Conservation (phyloP, 2,113 vertebrate species). For the Heptranchias perlo region DNA sequence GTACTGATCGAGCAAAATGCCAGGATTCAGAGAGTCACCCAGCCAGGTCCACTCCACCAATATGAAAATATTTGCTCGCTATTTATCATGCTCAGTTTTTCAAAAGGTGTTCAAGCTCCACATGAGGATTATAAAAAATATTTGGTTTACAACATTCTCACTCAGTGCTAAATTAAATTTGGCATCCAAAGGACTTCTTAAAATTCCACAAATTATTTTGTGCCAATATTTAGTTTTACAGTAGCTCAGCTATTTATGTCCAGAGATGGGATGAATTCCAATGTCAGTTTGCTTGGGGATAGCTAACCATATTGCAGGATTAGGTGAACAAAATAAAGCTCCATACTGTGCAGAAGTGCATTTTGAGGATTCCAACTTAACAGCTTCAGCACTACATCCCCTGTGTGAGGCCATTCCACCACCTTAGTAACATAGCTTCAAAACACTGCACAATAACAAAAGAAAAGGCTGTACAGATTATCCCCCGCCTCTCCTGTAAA, state of each 20-base stretch:
- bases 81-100: background rate
- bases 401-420: background rate
- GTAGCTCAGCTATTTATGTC: background rate
- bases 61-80: background rate
- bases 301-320: background rate
- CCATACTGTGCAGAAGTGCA: background rate
- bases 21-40: background rate
- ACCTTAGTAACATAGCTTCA: background rate
- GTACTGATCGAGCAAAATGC: background rate
- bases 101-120: background rate
- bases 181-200: slow-evolving; percentile 12
- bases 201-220: slow-evolving; percentile 19
- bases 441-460: background rate
- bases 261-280: background rate
- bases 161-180: background rate
- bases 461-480: background rate
- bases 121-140: background rate
- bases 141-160: slow-evolving; percentile 8
- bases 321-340: slow-evolving; percentile 19
- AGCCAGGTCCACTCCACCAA: background rate
- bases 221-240: slow-evolving; percentile 6
- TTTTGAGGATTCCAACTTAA: slow-evolving; percentile 28
- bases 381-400: background rate
- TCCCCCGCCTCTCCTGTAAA: background rate
- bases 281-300: slow-evolving; percentile 19